Evolutionary conservation across 2,888 invertebrate genomes (phyloP).

Genomic region (Sinhomidia bicolor): DNA sequence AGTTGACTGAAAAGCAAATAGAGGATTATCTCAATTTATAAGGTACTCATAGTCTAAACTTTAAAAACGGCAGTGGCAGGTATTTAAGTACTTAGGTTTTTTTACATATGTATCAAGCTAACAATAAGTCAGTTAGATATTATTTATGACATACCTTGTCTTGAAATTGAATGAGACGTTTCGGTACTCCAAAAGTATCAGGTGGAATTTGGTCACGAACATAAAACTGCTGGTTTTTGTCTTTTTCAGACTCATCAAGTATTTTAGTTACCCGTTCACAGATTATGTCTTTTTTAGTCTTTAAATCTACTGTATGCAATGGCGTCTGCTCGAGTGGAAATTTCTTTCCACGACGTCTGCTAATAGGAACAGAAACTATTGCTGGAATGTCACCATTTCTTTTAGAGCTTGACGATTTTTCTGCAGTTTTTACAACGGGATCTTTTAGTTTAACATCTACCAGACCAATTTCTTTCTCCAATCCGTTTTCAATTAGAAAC

Average conservation of each 20-base stretch:
- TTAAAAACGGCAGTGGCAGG: no score
- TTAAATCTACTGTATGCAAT: slow-evolving; percentile 60
- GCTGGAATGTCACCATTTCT: background rate
- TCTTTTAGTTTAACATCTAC: background rate
- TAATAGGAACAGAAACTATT: background rate
- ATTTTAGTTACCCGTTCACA: slow-evolving; percentile 73
- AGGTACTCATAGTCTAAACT: no score
- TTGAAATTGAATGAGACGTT: slow-evolving; percentile 55
- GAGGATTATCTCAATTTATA: no score
- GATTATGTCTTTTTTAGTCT: slow-evolving; percentile 64
- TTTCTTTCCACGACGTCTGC: slow-evolving; percentile 66
- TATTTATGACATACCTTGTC: slow-evolving; percentile 69
- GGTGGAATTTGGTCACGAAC: slow-evolving; percentile 56
- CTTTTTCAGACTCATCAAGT: slow-evolving; percentile 61
- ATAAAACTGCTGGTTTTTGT: slow-evolving; percentile 48
- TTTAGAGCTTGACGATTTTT: background rate
- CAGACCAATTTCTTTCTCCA: slow-evolving; percentile 57
- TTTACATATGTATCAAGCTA: no score
- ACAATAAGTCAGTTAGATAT: no score
- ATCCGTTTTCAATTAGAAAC: slow-evolving; percentile 81
- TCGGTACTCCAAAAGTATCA: slow-evolving; percentile 49
- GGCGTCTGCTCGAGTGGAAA: slow-evolving; percentile 36
- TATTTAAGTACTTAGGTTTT: no score
- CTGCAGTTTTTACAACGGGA: background rate
- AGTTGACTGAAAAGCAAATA: slow-evolving; percentile 44